These are phyloP conservation scores for Pogonomyrmex californicus DNA, from an alignment of 1,140 invertebrate species.

Conservation along the genomic window DNA sequence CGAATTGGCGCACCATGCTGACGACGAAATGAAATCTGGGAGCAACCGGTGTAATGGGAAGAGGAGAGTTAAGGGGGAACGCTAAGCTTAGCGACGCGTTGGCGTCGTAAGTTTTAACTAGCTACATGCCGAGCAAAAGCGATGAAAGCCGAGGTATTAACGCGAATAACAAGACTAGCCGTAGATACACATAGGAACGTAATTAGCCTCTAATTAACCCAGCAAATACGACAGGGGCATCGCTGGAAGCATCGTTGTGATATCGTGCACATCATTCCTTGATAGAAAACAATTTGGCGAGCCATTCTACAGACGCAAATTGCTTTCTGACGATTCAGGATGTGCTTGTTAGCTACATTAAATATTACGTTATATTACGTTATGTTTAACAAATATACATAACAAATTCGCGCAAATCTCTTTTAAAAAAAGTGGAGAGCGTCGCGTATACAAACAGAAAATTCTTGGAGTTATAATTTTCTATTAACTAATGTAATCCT, in stretches of 20 bases:
- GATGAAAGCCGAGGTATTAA: slow-evolving; percentile 59
- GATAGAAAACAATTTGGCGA: slow-evolving; percentile 7
- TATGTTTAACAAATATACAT: neutral
- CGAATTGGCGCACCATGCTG: slow-evolving; percentile 24
- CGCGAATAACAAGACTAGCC: slow-evolving; percentile 56
- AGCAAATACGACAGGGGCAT: slow-evolving; percentile 35
- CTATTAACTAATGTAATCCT: neutral
- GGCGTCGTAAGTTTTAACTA: slow-evolving; percentile 63
- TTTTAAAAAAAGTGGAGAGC: neutral
- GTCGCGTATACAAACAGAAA: neutral
- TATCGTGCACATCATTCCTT: slow-evolving; percentile 15
- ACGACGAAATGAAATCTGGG: slow-evolving; percentile 52
- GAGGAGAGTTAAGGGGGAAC: slow-evolving; percentile 24
- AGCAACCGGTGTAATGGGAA: slow-evolving; percentile 38
- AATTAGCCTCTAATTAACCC: slow-evolving; percentile 63
- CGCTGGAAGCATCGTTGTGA: slow-evolving; percentile 2
- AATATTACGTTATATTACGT: neutral
- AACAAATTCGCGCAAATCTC: neutral
- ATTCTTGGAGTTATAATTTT: neutral
- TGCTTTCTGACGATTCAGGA: neutral
- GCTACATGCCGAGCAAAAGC: slow-evolving; percentile 55
- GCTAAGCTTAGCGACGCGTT: slow-evolving; percentile 44
- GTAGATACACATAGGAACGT: slow-evolving; percentile 52
- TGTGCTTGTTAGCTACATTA: neutral
- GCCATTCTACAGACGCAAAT: neutral